Base-by-base conservation (phyloP, 2,797 vertebrate species). In the Thunnus albacares region DNA sequence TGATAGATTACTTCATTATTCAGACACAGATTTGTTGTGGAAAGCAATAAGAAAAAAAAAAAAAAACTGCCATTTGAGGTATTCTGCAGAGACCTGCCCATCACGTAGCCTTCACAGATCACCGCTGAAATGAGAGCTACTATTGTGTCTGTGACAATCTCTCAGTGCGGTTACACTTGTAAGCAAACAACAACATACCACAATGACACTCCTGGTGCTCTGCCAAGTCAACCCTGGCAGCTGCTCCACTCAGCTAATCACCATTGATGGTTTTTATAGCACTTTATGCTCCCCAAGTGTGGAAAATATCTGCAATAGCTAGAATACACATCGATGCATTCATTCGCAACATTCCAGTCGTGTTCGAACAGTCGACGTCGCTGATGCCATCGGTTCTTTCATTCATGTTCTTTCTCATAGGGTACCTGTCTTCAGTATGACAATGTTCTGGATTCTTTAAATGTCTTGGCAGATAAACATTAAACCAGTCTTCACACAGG, bases 91-190 rank as follows among this genome's bases (percentile, higher is more conserved):
- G 87, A 82, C 85, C 79, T 87, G 86, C 87, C 82, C 79, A 62
- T 93, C 88, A 89, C 60, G 5, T 58, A 75, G 80, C 33, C 1
- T 55, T 69, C 85, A 87, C 15, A 79, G 80, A 89, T 92, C 82
- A 83, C 18, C 56, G 75, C 84, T 65, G 53, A 20, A 90, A 91
- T 87, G 90, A 94, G 86, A 83, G 85, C 77, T 80, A 66, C 79
- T 86, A 91, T 93, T 92, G 91, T 94, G 90, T 89, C 82, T 89
- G 91, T 92, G 88, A 93, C 90, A 89, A 75, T 90, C 86, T 88
- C 69, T 70, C 70, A 92, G 83, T 62, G 80, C 68, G 52, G 89
- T 92, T 93, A 84, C 76, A 90, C 61, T 89, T 61, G 86, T 85
- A 87, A 80, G 86, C 90, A 92, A 93, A 89, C 87, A 93, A 85